A percentile compares a stretch with the other conserved stretches of the same genome.
Conservation (phyloP, 30 jellyfish, hydroid and myxozoan species). For the Catostylus mosaicus region DNA sequence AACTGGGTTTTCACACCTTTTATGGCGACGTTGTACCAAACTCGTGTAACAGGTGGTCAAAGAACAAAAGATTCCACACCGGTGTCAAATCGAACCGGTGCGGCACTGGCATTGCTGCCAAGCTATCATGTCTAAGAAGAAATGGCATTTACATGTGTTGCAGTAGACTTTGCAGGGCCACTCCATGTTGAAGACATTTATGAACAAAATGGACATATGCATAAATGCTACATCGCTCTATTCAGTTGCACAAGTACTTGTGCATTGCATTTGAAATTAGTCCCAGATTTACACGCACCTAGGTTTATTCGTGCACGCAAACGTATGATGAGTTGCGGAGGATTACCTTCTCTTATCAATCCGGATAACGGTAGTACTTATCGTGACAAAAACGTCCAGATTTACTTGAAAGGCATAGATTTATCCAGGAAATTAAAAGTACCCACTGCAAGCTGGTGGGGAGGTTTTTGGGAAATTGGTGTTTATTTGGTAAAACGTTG, state of each 20-base stretch:
- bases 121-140: conserved; percentile 32
- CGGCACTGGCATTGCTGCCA: too few relatives aligned
- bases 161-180: conserved; percentile 62
- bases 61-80: too few relatives aligned
- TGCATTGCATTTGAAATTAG: conserved; percentile 42
- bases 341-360: conserved; percentile 8
- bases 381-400: neutral
- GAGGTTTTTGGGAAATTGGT: conserved; percentile 19
- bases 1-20: too few relatives aligned
- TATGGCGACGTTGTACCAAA: too few relatives aligned
- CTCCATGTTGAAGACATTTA: conserved; percentile 31
- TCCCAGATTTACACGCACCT: neutral
- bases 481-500: conserved; percentile 11
- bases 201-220: neutral
- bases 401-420: neutral
- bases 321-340: conserved; percentile 48
- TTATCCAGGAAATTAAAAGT: conserved; percentile 33
- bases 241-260: conserved; percentile 53
- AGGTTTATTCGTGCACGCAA: conserved; percentile 18
- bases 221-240: conserved; percentile 41
- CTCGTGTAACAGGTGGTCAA: too few relatives aligned
- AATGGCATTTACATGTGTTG: conserved; percentile 39
- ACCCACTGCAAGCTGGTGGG: conserved; percentile 60
- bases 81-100: too few relatives aligned
- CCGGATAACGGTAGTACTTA: conserved; percentile 52